A percentile compares a stretch with the other conserved stretches of the same genome.
Evolutionary conservation across 2,888 invertebrate species (phyloP).

Genomic region (Anthrax anthrax): DNA sequence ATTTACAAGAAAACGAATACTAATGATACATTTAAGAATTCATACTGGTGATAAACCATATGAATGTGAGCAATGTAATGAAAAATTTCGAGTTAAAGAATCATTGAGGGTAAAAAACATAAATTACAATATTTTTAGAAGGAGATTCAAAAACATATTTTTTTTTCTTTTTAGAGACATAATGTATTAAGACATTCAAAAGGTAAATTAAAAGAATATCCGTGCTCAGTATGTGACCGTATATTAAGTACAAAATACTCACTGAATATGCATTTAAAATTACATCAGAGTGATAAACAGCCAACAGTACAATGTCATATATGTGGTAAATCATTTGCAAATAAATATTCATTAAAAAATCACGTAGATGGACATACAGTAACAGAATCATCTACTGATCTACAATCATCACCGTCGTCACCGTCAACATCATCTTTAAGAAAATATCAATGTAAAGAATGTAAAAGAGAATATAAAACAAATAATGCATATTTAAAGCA

Average conservation of each 20-base stretch:
- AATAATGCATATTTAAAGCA: neutral
- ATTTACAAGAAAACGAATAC: conserved; percentile 5
- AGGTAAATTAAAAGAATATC: neutral
- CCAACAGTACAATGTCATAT: neutral
- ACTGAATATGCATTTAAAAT: neutral
- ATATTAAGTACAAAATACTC: neutral
- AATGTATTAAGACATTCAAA: neutral
- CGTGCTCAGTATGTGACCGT: conserved; percentile 1
- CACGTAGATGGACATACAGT: neutral
- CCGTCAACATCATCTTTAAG: too few relatives aligned
- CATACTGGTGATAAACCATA: conserved; percentile 8
- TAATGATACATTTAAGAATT: conserved; percentile 4
- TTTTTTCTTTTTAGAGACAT: neutral
- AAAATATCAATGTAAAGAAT: neutral
- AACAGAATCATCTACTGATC: too few relatives aligned
- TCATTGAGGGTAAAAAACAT: conserved; percentile 1
- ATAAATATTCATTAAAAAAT: conserved; percentile 1
- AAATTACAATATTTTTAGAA: too few relatives aligned
- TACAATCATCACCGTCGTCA: too few relatives aligned
- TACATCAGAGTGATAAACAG: neutral
- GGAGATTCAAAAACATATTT: too few relatives aligned
- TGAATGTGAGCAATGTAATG: conserved; percentile 5
- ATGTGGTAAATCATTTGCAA: conserved; percentile 1
- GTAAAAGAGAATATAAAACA: neutral
- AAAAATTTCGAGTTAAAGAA: conserved; percentile 4